A percentile compares a stretch with the other conserved stretches of the same genome.
Evolutionary conservation across 1,140 invertebrate genomes (phyloP).

Genomic region (Drosophila novamexicana): DNA sequence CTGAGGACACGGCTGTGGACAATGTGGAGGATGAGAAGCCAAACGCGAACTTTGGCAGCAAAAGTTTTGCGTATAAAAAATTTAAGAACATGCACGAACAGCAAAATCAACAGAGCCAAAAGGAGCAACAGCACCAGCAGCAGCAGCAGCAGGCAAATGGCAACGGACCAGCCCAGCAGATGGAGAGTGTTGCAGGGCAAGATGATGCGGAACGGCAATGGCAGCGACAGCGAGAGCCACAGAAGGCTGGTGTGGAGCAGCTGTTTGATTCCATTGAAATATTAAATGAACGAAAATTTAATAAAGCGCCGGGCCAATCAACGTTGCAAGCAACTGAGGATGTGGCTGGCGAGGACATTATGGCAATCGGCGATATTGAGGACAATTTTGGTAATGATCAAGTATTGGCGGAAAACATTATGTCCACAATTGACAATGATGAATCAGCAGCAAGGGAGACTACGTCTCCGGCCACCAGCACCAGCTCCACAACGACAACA

Average conservation of each 20-base stretch:
- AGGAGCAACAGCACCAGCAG: constrained; percentile 23
- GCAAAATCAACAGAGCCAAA: constrained; percentile 58
- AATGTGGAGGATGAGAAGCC: constrained; percentile 20
- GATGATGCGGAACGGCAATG: neutral
- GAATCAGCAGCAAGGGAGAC: constrained; percentile 54
- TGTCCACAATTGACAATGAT: constrained; percentile 63
- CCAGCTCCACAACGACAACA: constrained; percentile 16
- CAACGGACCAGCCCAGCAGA: constrained; percentile 14
- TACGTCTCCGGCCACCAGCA: constrained; percentile 21
- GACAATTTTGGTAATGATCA: constrained; percentile 71
- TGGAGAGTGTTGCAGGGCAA: constrained; percentile 11
- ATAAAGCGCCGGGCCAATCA: constrained; percentile 57
- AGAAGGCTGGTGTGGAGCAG: constrained; percentile 39
- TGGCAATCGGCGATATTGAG: constrained; percentile 72
- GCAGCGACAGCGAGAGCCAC: neutral
- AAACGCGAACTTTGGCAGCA: constrained; percentile 59
- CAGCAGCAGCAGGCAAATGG: constrained; percentile 33
- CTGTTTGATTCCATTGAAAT: constrained; percentile 76
- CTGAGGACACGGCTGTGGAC: constrained; percentile 4
- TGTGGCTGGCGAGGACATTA: constrained; percentile 36
- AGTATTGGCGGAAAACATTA: constrained; percentile 55
- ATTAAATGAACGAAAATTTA: constrained; percentile 80
- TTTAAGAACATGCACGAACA: constrained; percentile 70
- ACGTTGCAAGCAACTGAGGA: constrained; percentile 13
- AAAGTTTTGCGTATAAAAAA: constrained; percentile 76